phyloP scores from a whole-genome alignment of 2,888 invertebrate species.

The Eilema caniola region DNA sequence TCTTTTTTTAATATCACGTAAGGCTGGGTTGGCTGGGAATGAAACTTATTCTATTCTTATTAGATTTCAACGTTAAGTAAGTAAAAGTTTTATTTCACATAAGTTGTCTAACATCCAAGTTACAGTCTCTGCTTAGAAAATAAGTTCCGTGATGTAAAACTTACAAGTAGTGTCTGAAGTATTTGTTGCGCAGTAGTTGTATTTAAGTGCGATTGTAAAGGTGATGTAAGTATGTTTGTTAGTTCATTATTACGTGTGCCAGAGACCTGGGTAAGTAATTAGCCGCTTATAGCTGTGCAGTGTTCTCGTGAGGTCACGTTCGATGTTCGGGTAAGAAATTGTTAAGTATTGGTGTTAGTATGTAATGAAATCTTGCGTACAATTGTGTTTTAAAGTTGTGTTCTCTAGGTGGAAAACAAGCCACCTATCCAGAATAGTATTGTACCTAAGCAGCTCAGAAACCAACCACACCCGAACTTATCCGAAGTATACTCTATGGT shows the following conservation, averaged over 20 bases:
- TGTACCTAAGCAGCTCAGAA: too few relatives aligned
- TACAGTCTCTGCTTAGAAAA: neutral
- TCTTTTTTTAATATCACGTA: too few relatives aligned
- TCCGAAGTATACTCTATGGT: too few relatives aligned
- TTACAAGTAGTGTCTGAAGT: slow-evolving; percentile 13
- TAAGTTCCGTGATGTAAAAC: slow-evolving; percentile 13
- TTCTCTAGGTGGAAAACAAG: too few relatives aligned
- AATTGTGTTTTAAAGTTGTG: too few relatives aligned
- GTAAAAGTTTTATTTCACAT: neutral
- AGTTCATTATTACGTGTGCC: slow-evolving; percentile 15
- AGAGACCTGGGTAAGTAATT: slow-evolving; percentile 22
- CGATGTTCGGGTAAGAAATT: neutral
- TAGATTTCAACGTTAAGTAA: neutral
- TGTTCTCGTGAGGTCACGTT: slow-evolving; percentile 5
- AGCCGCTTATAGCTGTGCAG: slow-evolving; percentile 4
- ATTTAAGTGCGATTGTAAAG: neutral
- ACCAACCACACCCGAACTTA: too few relatives aligned
- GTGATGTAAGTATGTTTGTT: slow-evolving; percentile 18
- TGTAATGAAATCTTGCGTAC: neutral
- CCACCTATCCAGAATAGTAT: too few relatives aligned
- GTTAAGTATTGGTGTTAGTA: slow-evolving; percentile 3
- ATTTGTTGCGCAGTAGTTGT: slow-evolving; percentile 13
- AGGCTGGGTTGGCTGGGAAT: too few relatives aligned
- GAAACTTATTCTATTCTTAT: too few relatives aligned
- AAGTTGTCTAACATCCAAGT: neutral